Evolutionary conservation across 2,113 vertebrate species (phyloP).

Genomic region (Rallus limicola): DNA sequence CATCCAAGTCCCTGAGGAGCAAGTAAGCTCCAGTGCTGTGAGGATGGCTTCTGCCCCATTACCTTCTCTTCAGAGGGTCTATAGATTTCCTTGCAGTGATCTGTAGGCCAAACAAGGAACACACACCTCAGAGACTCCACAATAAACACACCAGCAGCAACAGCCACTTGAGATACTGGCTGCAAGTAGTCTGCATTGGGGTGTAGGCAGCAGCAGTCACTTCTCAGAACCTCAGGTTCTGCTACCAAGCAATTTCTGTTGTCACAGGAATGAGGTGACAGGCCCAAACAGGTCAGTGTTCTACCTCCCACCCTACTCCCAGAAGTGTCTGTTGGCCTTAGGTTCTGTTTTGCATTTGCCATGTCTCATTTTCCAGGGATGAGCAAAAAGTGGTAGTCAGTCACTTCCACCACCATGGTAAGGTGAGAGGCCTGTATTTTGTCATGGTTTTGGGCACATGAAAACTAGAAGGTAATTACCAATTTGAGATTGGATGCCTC

Average conservation of each 20-base stretch:
- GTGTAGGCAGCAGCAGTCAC: not conserved
- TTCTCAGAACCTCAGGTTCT: not conserved
- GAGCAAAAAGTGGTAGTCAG: not conserved
- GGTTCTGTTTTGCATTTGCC: not conserved
- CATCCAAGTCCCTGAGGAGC: not conserved
- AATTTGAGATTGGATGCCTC: not conserved
- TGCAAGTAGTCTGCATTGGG: not conserved
- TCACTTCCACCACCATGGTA: not conserved
- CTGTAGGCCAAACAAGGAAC: not conserved
- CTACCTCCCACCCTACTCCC: not conserved
- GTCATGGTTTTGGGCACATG: accelerated
- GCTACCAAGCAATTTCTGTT: not conserved
- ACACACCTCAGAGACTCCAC: not conserved
- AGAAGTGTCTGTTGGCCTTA: not conserved
- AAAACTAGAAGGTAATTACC: not conserved
- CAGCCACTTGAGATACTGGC: not conserved
- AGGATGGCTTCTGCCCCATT: not conserved
- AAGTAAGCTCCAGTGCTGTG: not conserved
- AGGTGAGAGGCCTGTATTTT: not conserved
- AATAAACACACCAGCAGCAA: not conserved
- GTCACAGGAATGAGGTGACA: not conserved
- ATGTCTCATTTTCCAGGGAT: not conserved
- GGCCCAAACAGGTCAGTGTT: not conserved
- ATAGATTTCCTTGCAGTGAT: not conserved
- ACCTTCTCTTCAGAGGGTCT: not conserved